phyloP scores from a whole-genome alignment of 2,888 invertebrate genomes.

The Drosophila recens region DNA sequence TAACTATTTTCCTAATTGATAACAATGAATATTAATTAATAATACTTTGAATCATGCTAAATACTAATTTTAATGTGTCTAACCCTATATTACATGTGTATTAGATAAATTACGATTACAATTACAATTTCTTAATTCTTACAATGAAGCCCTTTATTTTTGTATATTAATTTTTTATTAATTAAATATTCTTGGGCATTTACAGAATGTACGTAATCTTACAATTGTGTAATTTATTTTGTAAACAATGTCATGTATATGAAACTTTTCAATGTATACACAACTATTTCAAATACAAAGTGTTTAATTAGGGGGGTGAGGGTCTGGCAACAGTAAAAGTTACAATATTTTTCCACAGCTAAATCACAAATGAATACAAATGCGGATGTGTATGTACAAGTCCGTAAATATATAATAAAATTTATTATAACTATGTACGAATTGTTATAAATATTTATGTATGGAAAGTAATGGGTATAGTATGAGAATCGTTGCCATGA shows the following conservation, averaged over 20 bases:
- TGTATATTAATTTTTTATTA: slow-evolving; percentile 5
- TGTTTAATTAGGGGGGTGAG: slow-evolving; percentile 18
- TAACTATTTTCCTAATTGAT: slow-evolving; percentile 15
- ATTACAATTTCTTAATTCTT: not conserved
- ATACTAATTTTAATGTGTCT: slow-evolving; percentile 6
- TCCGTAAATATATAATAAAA: not conserved
- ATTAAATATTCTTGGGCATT: slow-evolving; percentile 24
- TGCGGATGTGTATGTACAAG: not conserved
- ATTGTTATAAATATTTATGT: not conserved
- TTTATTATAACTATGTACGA: not conserved
- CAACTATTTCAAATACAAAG: slow-evolving; percentile 19
- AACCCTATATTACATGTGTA: slow-evolving; percentile 6
- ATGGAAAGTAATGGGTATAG: not conserved
- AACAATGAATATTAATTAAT: slow-evolving; percentile 10
- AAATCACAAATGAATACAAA: not conserved
- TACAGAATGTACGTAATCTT: slow-evolving; percentile 24
- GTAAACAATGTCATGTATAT: slow-evolving; percentile 39
- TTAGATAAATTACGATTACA: slow-evolving; percentile 5
- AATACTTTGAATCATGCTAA: slow-evolving; percentile 1
- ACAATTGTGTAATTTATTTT: slow-evolving; percentile 25
- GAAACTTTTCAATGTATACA: slow-evolving; percentile 21
- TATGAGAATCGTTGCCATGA: not conserved
- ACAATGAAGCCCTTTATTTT: slow-evolving; percentile 27
- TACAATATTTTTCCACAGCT: not conserved
- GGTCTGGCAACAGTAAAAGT: not conserved